phyloP scores from a whole-genome alignment of 2,888 invertebrate species.

The Aspidiotus rigidus region DNA sequence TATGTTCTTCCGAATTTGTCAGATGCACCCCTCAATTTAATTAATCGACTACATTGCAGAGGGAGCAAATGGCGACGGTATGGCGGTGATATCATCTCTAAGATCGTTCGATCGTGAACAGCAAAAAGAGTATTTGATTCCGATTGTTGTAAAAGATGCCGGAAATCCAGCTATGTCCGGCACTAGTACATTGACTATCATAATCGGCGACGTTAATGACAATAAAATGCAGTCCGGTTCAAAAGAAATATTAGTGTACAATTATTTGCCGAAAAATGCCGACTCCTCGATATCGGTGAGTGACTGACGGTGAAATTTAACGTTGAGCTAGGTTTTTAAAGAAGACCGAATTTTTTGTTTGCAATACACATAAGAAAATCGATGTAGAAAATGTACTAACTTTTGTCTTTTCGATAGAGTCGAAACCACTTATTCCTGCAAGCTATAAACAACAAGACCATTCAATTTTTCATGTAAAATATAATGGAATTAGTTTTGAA shows the following conservation, averaged over 20 bases:
- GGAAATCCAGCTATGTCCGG: slow-evolving; percentile 95
- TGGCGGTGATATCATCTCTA: slow-evolving; percentile 91
- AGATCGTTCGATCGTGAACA: slow-evolving; percentile 90
- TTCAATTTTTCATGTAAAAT: too few relatives aligned
- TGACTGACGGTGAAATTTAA: not conserved
- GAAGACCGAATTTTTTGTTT: not conserved
- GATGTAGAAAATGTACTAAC: not conserved
- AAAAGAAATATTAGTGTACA: slow-evolving; percentile 94
- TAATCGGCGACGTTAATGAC: slow-evolving; percentile 96
- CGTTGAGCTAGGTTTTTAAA: not conserved
- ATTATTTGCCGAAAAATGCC: slow-evolving; percentile 53
- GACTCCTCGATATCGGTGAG: slow-evolving; percentile 21
- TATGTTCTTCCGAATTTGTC: not conserved
- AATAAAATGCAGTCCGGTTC: slow-evolving; percentile 97
- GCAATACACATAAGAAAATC: too few relatives aligned
- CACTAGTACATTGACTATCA: slow-evolving; percentile 88
- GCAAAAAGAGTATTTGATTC: slow-evolving; percentile 91
- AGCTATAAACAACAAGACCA: too few relatives aligned
- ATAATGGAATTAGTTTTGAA: too few relatives aligned
- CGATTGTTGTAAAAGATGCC: slow-evolving; percentile 94
- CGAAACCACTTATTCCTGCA: too few relatives aligned
- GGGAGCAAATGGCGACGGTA: slow-evolving; percentile 94
- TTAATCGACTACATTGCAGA: slow-evolving; percentile 48
- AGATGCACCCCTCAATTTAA: not conserved
- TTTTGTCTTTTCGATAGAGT: slow-evolving; percentile 16